Conservation (phyloP, 92 coral and sea anemone genomes). For the Desmophyllum pertusum region DNA sequence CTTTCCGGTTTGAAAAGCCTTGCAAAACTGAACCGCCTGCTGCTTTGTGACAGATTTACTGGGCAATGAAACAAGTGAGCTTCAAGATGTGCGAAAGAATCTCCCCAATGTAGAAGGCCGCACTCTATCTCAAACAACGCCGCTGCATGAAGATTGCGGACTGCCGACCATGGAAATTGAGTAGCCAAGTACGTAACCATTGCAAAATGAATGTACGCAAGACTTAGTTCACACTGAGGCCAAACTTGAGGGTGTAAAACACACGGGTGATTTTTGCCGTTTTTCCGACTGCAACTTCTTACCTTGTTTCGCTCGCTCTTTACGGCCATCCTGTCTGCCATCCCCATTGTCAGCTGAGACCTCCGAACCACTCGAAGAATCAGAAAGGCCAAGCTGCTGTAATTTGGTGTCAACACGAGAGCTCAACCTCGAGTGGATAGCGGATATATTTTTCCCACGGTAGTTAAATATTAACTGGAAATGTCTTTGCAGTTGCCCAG, state of each 20-base stretch:
- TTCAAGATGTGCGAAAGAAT: not conserved
- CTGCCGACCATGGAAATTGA: constrained; percentile 23
- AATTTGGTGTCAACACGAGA: not conserved
- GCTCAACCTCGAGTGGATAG: not conserved
- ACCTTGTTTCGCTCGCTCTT: not conserved
- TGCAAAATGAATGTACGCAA: constrained; percentile 6
- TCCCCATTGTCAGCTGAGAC: constrained; percentile 13
- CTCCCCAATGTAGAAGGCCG: no score
- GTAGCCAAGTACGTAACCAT: constrained; percentile 33
- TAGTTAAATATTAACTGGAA: no score
- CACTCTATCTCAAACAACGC: not conserved
- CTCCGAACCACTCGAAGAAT: constrained; percentile 5
- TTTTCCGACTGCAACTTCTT: constrained; percentile 18
- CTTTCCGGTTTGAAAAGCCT: not conserved
- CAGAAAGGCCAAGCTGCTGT: constrained; percentile 1
- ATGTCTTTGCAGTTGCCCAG: no score
- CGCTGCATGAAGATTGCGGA: constrained; percentile 1
- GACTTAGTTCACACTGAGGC: constrained; percentile 28
- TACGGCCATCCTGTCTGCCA: not conserved
- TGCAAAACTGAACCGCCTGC: not conserved
- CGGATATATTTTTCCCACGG: no score
- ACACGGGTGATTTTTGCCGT: constrained; percentile 23
- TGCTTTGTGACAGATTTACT: no score
- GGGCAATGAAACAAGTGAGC: not conserved
- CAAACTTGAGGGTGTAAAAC: constrained; percentile 12